Evolutionary conservation across 2,113 vertebrate species (phyloP), one percentile per base, ranked within the genome.

Genomic region (Columba livia): DNA sequence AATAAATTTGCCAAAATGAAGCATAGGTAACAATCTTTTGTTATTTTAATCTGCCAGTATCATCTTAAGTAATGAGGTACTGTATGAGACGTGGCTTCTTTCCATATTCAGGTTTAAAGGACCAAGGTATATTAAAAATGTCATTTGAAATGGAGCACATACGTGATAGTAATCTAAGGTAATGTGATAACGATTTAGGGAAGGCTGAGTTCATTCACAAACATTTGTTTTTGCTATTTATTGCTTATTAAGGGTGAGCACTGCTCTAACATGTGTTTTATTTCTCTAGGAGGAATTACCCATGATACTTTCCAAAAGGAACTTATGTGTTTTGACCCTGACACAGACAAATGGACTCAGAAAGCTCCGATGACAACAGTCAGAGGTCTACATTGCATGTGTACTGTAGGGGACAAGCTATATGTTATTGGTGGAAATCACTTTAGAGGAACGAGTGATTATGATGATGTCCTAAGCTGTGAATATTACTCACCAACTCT

Each of bases 241-340:
- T 53, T 79, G 32, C 34, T 80, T 67, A 10, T 32, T 28, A n/a
- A 29, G 10, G 11, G 7, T 65, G 10, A 81, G 17, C 11, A 12
- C 10, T 69, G 3, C 17, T 85, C 87, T 94, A 80, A 80, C 32
- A 10, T 34, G n/a, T 77, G 75, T 70, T 53, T 92, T 85, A 32
- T 94, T 56, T 96, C 87, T 79, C 28, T 96, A 99, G 99, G 99
- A 62, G 99, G 99, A 95, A 99, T 99, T 96, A 99, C 99, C 80
- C 99, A 99, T 11, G 99, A 99, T 94, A 99, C 99, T 96, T 99
- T 99, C 97, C 99, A 99, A 98, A 99, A 99, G 94, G 99, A 99
- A 97, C 98, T 99, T 69, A 99, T 99, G 99, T 99, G 99, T 96
- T 99, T 99, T 93, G 99, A 99, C 98, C 99, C 99, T 26, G 99